Evolutionary conservation across 2,888 invertebrate species (phyloP).

Genomic region (Cybosia mesomella): DNA sequence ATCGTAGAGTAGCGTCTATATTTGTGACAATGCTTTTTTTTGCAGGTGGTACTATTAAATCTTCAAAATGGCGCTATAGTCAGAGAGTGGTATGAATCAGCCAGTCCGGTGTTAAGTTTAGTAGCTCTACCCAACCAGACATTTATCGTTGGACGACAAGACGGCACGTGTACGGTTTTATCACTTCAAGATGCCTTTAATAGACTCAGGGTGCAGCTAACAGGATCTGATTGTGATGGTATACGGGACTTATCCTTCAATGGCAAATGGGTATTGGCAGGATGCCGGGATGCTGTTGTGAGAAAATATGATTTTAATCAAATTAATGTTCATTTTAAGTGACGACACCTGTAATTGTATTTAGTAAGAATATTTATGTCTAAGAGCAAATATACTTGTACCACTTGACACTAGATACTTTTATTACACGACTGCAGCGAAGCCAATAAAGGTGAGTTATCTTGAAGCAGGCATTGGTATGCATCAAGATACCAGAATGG

Average conservation of each 20-base stretch:
- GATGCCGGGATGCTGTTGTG: constrained; percentile 88
- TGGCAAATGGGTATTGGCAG: constrained; percentile 87
- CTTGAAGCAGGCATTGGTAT: constrained; percentile 21
- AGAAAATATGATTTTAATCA: constrained; percentile 88
- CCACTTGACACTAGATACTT: background rate
- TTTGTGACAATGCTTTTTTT: too few relatives aligned
- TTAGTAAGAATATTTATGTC: constrained; percentile 42
- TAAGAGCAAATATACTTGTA: constrained; percentile 47
- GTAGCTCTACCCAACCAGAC: constrained; percentile 78
- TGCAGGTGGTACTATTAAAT: constrained; percentile 72
- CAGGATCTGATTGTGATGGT: constrained; percentile 91
- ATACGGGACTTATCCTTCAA: constrained; percentile 88
- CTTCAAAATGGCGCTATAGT: constrained; percentile 66
- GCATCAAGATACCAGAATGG: too few relatives aligned
- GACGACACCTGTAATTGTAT: constrained; percentile 39
- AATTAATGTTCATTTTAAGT: constrained; percentile 81
- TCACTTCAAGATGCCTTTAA: constrained; percentile 72
- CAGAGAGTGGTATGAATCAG: constrained; percentile 84
- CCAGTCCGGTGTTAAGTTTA: constrained; percentile 86
- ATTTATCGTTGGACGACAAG: constrained; percentile 87
- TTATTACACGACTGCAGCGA: background rate
- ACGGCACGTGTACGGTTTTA: constrained; percentile 88
- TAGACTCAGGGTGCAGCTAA: constrained; percentile 83
- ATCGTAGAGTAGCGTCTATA: too few relatives aligned
- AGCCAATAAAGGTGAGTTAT: background rate